phyloP scores from a whole-genome alignment of 2,797 vertebrate species.

The Fringilla coelebs region DNA sequence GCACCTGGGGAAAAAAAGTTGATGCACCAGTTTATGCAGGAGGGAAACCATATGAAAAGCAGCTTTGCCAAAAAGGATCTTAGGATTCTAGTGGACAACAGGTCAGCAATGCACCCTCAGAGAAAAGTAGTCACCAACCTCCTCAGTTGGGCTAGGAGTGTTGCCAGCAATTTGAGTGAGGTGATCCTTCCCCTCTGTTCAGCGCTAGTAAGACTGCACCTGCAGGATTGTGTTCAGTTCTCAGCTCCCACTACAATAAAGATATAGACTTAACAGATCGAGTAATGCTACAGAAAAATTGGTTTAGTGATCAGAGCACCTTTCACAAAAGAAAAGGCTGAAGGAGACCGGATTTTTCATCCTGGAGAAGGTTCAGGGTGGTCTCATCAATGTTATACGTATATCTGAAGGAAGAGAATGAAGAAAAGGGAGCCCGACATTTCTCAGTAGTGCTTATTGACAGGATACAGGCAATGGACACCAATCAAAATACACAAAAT shows the following conservation, averaged over 20 bases:
- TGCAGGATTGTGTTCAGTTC: background rate
- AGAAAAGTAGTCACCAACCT: background rate
- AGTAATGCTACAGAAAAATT: background rate
- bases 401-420: background rate
- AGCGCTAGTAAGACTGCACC: background rate
- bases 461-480: background rate
- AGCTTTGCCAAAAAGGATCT: background rate
- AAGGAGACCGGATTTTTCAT: background rate
- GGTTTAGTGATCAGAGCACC: background rate
- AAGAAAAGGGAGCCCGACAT: background rate
- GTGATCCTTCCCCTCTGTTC: background rate
- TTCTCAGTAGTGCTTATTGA: background rate
- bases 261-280: background rate
- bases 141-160: fast-evolving
- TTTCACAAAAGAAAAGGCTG: background rate
- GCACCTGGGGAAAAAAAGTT: background rate
- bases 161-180: background rate
- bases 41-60: background rate
- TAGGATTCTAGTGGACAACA: background rate
- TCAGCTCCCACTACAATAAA: background rate
- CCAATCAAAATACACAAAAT: background rate
- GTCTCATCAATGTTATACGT: background rate
- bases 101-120: background rate
- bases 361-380: background rate
- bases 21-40: background rate